phyloP scores from a whole-genome alignment of 2,113 vertebrate species.

The Myotis yumanensis region DNA sequence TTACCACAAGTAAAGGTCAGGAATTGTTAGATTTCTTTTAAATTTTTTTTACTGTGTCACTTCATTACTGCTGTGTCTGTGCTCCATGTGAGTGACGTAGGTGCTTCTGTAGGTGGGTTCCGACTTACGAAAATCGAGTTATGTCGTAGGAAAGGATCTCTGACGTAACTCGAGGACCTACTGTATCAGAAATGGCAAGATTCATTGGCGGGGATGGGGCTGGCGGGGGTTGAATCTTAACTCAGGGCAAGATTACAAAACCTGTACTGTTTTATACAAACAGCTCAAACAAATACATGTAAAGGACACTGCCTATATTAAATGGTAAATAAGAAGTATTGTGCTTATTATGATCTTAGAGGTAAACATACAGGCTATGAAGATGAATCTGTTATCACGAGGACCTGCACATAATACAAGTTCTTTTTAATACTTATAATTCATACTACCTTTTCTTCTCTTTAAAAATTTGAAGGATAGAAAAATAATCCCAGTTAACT shows the following conservation, averaged over 20 bases:
- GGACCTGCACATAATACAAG: not conserved
- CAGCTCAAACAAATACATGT: not conserved
- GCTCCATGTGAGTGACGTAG: too few species aligned
- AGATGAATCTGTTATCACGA: not conserved
- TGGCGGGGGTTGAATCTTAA: not conserved
- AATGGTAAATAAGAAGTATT: not conserved
- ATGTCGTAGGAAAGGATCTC: not conserved
- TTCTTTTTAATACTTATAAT: not conserved
- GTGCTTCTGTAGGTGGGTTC: too few species aligned
- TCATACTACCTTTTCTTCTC: not conserved
- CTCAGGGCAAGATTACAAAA: not conserved
- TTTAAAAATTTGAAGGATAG: not conserved
- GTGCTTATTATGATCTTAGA: not conserved
- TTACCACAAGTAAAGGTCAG: too few species aligned
- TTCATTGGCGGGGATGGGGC: not conserved
- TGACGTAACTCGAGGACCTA: too few species aligned
- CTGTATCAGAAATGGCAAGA: not conserved
- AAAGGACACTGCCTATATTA: not conserved
- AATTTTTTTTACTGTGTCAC: too few species aligned
- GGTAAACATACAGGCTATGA: not conserved
- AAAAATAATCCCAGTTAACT: not conserved
- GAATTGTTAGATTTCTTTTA: too few species aligned
- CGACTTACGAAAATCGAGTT: too few species aligned
- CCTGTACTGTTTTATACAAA: not conserved
- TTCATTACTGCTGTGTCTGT: too few species aligned